A percentile compares a stretch with the other conserved stretches of the same genome.
Evolutionary conservation across 2,797 vertebrate species (phyloP).

Genomic region (Argentina silus): DNA sequence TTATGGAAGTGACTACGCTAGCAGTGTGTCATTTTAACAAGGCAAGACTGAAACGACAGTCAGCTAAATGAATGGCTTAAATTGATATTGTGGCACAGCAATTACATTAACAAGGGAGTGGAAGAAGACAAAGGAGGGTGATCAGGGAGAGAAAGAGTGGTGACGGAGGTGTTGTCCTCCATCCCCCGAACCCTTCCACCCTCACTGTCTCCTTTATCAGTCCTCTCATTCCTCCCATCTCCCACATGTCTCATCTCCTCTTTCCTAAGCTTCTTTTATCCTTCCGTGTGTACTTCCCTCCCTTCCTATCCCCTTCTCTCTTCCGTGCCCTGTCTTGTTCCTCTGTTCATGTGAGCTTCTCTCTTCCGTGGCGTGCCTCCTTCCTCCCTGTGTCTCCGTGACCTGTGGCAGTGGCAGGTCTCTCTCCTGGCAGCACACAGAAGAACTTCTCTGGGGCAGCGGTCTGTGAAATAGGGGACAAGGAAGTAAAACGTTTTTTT

Average conservation of each 20-base stretch:
- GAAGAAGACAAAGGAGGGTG: neutral
- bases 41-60: constrained; percentile 1
- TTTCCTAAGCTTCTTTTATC: neutral
- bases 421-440: constrained; percentile 44
- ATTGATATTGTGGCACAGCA: constrained; percentile 15
- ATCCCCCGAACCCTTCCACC: neutral
- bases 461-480: constrained; percentile 60
- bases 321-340: neutral
- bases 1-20: neutral
- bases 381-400: constrained; percentile 11
- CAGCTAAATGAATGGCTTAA: constrained; percentile 20
- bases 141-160: constrained; percentile 9
- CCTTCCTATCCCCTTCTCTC: neutral
- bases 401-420: neutral
- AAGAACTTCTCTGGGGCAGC: constrained; percentile 51
- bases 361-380: neutral
- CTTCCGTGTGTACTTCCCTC: neutral
- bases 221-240: neutral
- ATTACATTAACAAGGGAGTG: constrained; percentile 5
- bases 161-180: neutral
- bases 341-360: neutral
- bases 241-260: neutral
- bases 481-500: constrained; percentile 33
- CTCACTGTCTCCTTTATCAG: neutral
- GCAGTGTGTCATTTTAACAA: constrained; percentile 9